phyloP scores from a whole-genome alignment of 2,113 vertebrate species.

The Synchiropus splendidus region DNA sequence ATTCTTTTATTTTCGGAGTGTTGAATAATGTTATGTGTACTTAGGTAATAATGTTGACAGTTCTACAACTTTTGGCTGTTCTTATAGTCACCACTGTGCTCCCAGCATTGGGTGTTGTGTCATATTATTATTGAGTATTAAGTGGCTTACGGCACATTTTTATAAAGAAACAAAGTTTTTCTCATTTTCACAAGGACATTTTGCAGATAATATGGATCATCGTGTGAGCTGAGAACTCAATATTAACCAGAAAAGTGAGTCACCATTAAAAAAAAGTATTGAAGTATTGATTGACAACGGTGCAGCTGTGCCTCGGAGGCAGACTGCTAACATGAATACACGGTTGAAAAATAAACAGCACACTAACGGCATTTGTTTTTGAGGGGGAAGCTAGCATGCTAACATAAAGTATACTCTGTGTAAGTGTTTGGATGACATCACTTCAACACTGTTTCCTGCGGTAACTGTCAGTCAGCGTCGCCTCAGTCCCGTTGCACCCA shows the following conservation, averaged over 20 bases:
- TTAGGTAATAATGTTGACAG: too few relatives aligned
- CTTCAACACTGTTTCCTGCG: slow-evolving; percentile 13
- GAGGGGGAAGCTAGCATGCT: too few relatives aligned
- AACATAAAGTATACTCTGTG: too few relatives aligned
- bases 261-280: slow-evolving; percentile 17
- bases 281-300: slow-evolving; percentile 34
- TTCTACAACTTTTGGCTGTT: too few relatives aligned
- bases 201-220: slow-evolving; percentile 8
- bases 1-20: too few relatives aligned
- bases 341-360: background rate
- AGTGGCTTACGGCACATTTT: too few relatives aligned
- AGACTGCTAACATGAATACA: slow-evolving; percentile 11
- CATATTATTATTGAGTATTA: too few relatives aligned
- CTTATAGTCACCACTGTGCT: too few relatives aligned
- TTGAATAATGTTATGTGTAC: too few relatives aligned
- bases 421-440: too few relatives aligned
- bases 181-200: slow-evolving; percentile 8
- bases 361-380: background rate
- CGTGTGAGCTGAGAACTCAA: slow-evolving; percentile 9
- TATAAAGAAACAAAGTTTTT: slow-evolving; percentile 4
- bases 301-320: slow-evolving; percentile 15
- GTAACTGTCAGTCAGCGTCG: background rate
- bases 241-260: slow-evolving; percentile 23
- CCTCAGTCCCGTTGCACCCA: slow-evolving; percentile 2
- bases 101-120: too few relatives aligned